Conservation (phyloP, 2,797 vertebrate species). For the Eulemur albifrons region DNA sequence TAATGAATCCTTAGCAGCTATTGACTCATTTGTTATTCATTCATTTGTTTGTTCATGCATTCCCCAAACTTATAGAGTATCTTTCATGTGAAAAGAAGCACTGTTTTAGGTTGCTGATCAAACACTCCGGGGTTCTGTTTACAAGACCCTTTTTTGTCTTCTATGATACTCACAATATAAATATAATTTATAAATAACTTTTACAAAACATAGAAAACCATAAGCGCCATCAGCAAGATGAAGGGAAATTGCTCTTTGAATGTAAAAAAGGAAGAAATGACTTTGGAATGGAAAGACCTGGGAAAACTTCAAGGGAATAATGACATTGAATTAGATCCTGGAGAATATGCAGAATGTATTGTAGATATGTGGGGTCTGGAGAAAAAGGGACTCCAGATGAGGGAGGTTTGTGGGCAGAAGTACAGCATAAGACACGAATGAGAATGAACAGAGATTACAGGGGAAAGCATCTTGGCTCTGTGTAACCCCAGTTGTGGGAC, state of each 20-base stretch:
- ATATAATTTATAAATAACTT: background rate
- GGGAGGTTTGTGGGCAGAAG: background rate
- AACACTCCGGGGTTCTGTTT: background rate
- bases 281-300: background rate
- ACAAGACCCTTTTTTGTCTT: background rate
- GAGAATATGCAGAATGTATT: background rate
- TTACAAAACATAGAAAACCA: background rate
- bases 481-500: background rate
- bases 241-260: background rate
- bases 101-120: background rate
- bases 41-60: background rate
- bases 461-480: background rate
- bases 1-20: conserved; percentile 4
- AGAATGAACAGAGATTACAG: background rate
- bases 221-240: background rate
- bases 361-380: background rate
- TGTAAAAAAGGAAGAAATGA: background rate
- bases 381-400: background rate
- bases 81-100: background rate
- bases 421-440: background rate
- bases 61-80: background rate
- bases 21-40: background rate
- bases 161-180: background rate
- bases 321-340: background rate
- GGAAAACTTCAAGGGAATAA: background rate